A percentile compares a stretch with the other conserved stretches of the same genome.
These are phyloP conservation scores for Melanotaenia trifasciata DNA, from an alignment of 2,797 vertebrate species.

Conservation along the genomic window DNA sequence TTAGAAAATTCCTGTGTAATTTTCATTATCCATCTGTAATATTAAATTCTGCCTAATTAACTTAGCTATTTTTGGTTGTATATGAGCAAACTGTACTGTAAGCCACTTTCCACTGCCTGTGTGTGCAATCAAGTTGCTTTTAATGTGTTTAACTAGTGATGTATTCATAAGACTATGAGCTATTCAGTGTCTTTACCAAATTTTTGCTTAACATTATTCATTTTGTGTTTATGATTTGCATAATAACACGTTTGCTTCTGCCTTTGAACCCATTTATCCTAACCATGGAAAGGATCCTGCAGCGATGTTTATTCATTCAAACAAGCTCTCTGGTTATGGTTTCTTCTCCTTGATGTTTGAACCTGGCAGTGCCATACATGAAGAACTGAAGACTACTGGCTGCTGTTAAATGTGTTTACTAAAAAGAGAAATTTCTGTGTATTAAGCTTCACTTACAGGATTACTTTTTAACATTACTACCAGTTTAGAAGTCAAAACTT, in stretches of 20 bases:
- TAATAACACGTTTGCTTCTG: background rate
- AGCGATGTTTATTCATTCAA: background rate
- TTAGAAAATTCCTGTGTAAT: background rate
- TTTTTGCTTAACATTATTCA: background rate
- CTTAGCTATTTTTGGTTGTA: background rate
- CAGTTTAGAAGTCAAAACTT: background rate
- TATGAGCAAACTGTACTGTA: background rate
- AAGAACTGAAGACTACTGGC: background rate
- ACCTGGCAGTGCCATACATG: constrained; percentile 1
- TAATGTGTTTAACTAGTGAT: background rate
- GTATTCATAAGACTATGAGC: background rate
- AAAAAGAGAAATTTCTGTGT: background rate
- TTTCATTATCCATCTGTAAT: background rate
- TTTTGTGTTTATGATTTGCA: background rate
- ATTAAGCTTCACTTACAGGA: background rate
- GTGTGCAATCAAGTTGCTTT: background rate
- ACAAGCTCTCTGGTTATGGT: background rate
- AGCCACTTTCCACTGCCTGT: background rate
- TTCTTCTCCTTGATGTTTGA: background rate
- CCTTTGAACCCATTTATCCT: background rate
- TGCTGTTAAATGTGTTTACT: background rate
- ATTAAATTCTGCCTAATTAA: background rate
- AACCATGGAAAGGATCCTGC: background rate
- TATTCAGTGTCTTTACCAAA: background rate
- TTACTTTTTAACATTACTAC: background rate